Percentiles rank a stretch among this genome's conserved stretches.
These are phyloP conservation scores for Quadroppia sp. DNA, from an alignment of 2,888 invertebrate genomes.

Conservation along the genomic window DNA sequence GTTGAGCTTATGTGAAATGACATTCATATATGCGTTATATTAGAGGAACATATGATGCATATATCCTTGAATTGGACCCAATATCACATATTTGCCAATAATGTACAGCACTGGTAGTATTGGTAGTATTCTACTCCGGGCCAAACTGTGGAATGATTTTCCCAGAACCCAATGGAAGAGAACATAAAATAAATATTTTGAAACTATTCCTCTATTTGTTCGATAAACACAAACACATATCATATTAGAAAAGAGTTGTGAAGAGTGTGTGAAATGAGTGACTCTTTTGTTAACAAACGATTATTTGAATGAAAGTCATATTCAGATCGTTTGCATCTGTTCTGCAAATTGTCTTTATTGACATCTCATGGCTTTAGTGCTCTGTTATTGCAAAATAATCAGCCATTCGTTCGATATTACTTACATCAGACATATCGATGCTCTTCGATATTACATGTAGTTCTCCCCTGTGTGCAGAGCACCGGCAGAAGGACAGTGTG, in stretches of 20 bases:
- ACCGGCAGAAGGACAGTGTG: conserved; percentile 3
- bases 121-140: background rate
- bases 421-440: conserved; percentile 13
- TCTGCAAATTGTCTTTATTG: conserved; percentile 15
- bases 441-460: conserved; percentile 27
- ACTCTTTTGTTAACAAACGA: background rate
- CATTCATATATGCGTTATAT: conserved; percentile 6
- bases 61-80: conserved; percentile 31
- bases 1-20: conserved; percentile 4
- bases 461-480: conserved; percentile 27
- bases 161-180: conserved; percentile 16
- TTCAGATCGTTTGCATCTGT: conserved; percentile 29
- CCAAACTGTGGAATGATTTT: background rate
- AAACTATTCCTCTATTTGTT: background rate
- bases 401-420: conserved; percentile 2
- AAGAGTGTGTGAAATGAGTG: background rate
- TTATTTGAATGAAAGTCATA: conserved; percentile 18
- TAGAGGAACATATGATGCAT: conserved; percentile 32
- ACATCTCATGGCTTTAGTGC: conserved; percentile 6
- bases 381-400: conserved; percentile 26
- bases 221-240: conserved; percentile 5
- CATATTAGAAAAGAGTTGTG: background rate
- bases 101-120: background rate
- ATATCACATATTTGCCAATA: background rate
- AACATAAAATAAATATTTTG: conserved; percentile 31